Evolutionary conservation across 2,888 invertebrate species (phyloP), one percentile per base, ranked within the genome.

Genomic region (Oscheius sp.): DNA sequence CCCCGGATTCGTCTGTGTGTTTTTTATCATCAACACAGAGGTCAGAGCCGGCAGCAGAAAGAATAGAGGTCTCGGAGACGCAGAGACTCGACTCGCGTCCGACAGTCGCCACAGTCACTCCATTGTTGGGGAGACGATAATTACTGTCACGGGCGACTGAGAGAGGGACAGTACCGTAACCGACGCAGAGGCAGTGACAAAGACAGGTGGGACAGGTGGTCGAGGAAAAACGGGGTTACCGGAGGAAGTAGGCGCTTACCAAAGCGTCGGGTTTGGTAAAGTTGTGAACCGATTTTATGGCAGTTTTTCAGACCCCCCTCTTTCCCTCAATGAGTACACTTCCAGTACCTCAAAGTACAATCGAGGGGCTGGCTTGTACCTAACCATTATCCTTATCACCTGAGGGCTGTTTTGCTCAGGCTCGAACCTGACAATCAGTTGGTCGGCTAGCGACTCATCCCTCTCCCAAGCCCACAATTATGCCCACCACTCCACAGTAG

Each of bases 101-200:
- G 42, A 42, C 42, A 42, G 60, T 60, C 42, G 7, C 48, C 65
- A 35, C 55, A 55, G 68, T 68, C 68, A 55, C 53, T 68, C 68
- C 68, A 68, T 68, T 68, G 68, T 68, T 68, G 68, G 59, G 21
- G 33, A 68, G 68, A 37, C 68, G 68, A 55, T 68, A 68, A 68
- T 68, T 68, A 68, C 68, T 68, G 68, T 68, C 68, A 68, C 53
- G 50, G 33, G 47, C 48, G 50, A 47, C 65, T 42, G 42, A 42
- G 42, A 42, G 42, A 42, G 42, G 42, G 42, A 42, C 11, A 29
- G 29, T 68, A 68, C 68, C 68, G 68, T 68, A 68, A 53, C 65
- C 65, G 32, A n/a, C 51, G 65, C 47, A 53, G 35, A 48, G 29
- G 37, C 68, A 55, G 42, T 42, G 42, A 42, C 68, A 53, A 55